These are phyloP conservation scores for Polyommatus icarus DNA, from an alignment of 2,888 invertebrate species.

Conservation along the genomic window DNA sequence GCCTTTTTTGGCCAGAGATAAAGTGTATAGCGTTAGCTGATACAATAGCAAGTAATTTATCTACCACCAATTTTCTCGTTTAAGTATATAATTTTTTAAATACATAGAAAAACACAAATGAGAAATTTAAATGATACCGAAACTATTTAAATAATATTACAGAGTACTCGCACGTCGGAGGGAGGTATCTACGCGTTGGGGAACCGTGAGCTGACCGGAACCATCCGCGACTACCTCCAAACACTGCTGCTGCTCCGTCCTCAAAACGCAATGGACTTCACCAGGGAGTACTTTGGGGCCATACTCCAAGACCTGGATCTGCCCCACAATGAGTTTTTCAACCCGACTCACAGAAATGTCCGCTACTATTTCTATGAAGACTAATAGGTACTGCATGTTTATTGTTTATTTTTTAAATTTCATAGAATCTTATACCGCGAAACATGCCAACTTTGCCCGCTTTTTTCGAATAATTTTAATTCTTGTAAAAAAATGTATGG, in stretches of 20 bases:
- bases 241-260: slow-evolving; percentile 80
- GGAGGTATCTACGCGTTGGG: slow-evolving; percentile 80
- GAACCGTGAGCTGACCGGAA: slow-evolving; percentile 77
- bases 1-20: no score
- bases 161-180: slow-evolving; percentile 72
- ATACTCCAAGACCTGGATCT: slow-evolving; percentile 72
- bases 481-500: no score
- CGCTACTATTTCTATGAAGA: slow-evolving; percentile 72
- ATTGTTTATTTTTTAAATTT: background rate
- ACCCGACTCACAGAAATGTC: slow-evolving; percentile 62
- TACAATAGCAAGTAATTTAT: no score
- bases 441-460: no score
- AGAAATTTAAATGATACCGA: no score
- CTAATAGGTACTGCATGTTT: slow-evolving; percentile 39
- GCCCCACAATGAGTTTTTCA: slow-evolving; percentile 75
- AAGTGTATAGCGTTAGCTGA: no score
- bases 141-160: slow-evolving; percentile 32
- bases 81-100: no score
- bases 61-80: no score
- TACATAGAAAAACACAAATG: no score
- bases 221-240: slow-evolving; percentile 82
- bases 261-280: slow-evolving; percentile 78
- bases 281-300: slow-evolving; percentile 76
- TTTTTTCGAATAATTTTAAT: no score
- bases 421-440: no score